Conservation (phyloP, 2,113 vertebrate genomes). For the Narcine bancroftii region DNA sequence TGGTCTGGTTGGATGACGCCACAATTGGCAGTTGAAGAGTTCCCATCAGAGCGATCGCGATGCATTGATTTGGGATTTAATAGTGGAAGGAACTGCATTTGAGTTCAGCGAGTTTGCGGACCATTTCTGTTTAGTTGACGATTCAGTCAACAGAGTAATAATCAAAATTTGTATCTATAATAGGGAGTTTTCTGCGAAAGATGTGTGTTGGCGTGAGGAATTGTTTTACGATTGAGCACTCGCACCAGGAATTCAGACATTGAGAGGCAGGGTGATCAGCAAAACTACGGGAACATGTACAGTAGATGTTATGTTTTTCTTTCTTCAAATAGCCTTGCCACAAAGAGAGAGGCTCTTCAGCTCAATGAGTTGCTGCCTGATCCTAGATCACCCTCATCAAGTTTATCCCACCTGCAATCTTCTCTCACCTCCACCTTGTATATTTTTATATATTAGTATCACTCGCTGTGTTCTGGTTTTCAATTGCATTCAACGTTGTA, state of each 20-base stretch:
- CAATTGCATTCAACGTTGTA: background rate
- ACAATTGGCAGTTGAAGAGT: background rate
- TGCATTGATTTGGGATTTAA: background rate
- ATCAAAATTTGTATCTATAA: background rate
- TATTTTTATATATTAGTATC: background rate
- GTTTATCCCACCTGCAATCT: too few relatives aligned
- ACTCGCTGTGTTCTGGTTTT: background rate
- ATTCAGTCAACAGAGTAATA: background rate
- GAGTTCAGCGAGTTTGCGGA: background rate
- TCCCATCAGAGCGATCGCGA: background rate
- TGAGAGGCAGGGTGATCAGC: background rate
- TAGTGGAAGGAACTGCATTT: background rate
- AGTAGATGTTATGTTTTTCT: too few relatives aligned
- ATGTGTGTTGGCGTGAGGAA: too few relatives aligned
- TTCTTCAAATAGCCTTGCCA: too few relatives aligned
- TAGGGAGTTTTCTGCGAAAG: background rate
- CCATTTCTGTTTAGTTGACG: background rate
- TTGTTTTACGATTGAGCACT: background rate
- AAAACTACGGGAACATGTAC: too few relatives aligned
- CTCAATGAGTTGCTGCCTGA: too few relatives aligned
- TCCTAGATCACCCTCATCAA: too few relatives aligned
- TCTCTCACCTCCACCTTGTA: background rate
- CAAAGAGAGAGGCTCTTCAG: too few relatives aligned
- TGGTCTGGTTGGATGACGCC: too few relatives aligned
- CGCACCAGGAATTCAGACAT: background rate